Conservation (phyloP, 2,888 invertebrate species). For the Dinocampus coccinellae region DNA sequence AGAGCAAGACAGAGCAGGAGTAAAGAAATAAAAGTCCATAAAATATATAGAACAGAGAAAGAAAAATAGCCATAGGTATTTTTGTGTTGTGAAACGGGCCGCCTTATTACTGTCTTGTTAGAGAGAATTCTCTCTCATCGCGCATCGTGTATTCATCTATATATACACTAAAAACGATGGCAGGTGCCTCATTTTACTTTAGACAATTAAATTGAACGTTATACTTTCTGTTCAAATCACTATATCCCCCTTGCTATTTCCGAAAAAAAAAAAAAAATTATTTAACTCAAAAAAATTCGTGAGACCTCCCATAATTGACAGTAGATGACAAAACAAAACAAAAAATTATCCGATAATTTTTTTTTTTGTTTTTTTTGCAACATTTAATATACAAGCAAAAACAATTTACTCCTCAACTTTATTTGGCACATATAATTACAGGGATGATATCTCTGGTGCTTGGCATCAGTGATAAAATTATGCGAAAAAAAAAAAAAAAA, state of each 20-base stretch:
- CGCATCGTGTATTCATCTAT: constrained; percentile 19
- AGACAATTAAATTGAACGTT: constrained; percentile 66
- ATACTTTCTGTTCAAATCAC: constrained; percentile 43
- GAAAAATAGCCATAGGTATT: constrained; percentile 48
- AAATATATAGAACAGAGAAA: constrained; percentile 36
- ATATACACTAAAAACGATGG: constrained; percentile 45
- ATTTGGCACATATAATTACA: constrained; percentile 32
- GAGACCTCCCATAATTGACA: constrained; percentile 22
- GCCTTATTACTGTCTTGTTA: constrained; percentile 61
- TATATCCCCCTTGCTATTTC: constrained; percentile 47
- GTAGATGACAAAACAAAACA: neutral
- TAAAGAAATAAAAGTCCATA: constrained; percentile 13
- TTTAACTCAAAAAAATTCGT: too few species aligned
- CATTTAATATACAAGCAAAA: neutral
- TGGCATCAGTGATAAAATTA: constrained; percentile 34
- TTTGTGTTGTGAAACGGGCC: constrained; percentile 44
- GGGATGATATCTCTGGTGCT: constrained; percentile 25
- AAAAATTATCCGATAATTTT: neutral
- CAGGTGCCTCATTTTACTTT: constrained; percentile 68
- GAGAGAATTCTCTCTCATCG: constrained; percentile 1
- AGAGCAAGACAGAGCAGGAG: constrained; percentile 29
- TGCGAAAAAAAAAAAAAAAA: constrained; percentile 23
- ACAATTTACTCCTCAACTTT: constrained; percentile 36
- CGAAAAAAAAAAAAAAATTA: neutral
- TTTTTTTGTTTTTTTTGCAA: neutral